These are phyloP conservation scores for Hydraecia micacea DNA, from an alignment of 2,888 invertebrate species.

Conservation along the genomic window DNA sequence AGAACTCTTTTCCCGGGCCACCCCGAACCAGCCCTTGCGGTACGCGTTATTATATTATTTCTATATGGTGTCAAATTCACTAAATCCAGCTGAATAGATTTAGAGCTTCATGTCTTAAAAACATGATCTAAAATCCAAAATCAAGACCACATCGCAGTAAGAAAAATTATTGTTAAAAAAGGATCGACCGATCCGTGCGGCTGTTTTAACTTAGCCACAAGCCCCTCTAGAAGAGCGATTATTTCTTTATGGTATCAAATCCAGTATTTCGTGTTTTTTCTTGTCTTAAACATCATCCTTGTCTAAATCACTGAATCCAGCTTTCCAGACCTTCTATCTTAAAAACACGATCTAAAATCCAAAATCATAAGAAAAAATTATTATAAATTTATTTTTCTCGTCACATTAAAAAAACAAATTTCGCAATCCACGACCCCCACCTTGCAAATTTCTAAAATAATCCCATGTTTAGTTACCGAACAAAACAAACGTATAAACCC, in stretches of 20 bases:
- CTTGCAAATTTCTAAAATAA: slow-evolving; percentile 55
- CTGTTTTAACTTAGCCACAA: too few relatives aligned
- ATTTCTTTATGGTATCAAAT: too few relatives aligned
- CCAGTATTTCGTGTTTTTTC: background rate
- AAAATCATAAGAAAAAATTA: background rate
- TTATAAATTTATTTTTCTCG: too few relatives aligned
- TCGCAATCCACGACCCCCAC: background rate
- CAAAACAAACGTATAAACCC: slow-evolving; percentile 62
- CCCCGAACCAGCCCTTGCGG: too few relatives aligned
- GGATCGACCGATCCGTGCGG: too few relatives aligned
- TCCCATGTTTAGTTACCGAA: slow-evolving; percentile 47
- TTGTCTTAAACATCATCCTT: background rate
- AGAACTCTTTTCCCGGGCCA: too few relatives aligned
- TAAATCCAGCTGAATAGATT: background rate
- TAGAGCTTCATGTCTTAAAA: background rate
- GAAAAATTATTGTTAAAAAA: background rate
- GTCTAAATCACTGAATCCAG: background rate
- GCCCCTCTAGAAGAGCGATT: too few relatives aligned
- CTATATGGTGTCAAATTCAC: too few relatives aligned
- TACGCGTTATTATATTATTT: too few relatives aligned
- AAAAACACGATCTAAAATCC: background rate
- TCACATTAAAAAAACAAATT: background rate
- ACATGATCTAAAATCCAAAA: background rate
- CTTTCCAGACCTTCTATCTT: background rate
- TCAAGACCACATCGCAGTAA: background rate